Conservation (phyloP, 2,113 vertebrate genomes). For the Cephalopholis sonnerati region DNA sequence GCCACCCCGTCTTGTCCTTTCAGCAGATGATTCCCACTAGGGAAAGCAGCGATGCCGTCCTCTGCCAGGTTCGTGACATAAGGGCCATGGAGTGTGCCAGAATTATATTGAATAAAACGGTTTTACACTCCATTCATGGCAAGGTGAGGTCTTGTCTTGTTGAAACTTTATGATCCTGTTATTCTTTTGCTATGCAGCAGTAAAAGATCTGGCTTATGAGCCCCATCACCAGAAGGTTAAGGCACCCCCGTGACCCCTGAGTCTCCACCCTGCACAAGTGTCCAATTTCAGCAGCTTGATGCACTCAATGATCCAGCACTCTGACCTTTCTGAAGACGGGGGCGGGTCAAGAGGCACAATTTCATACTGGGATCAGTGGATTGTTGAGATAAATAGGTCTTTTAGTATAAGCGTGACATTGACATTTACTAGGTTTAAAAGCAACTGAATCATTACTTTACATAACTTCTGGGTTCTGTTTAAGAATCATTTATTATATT, state of each 20-base stretch:
- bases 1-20: conserved; percentile 19
- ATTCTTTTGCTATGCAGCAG: conserved; percentile 19
- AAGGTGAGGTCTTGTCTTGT: neutral
- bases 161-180: conserved; percentile 39
- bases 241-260: neutral
- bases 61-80: conserved; percentile 41
- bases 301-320: neutral
- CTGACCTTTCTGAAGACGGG: neutral
- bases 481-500: neutral
- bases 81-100: neutral
- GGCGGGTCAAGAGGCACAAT: neutral
- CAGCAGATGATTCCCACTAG: conserved; percentile 31
- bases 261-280: neutral
- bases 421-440: conserved; percentile 8
- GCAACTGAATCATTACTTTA: neutral
- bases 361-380: conserved; percentile 14
- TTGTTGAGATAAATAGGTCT: conserved; percentile 14
- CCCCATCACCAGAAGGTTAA: conserved; percentile 3
- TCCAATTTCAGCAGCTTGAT: conserved; percentile 13
- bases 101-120: conserved; percentile 24
- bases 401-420: neutral
- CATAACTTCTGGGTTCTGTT: conserved; percentile 3
- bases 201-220: conserved; percentile 21
- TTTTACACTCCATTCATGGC: neutral
- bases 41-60: conserved; percentile 14